These are phyloP conservation scores for Diaperis boleti DNA, from an alignment of 2,888 invertebrate species.

Conservation along the genomic window DNA sequence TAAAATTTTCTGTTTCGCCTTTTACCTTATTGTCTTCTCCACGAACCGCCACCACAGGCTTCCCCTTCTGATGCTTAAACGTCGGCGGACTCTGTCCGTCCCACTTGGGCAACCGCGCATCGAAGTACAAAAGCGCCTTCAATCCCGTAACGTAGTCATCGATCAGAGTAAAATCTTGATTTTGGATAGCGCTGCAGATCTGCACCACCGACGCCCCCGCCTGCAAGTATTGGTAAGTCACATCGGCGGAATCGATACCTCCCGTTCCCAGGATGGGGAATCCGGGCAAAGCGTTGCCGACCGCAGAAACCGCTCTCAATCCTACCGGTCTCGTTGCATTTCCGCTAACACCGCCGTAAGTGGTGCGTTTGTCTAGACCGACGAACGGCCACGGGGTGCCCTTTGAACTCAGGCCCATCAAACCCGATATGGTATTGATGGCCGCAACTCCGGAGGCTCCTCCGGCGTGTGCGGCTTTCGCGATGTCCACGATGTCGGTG, in stretches of 20 bases:
- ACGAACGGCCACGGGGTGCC: constrained; percentile 94
- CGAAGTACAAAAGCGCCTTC: constrained; percentile 86
- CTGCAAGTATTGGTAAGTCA: constrained; percentile 93
- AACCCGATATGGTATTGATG: constrained; percentile 96
- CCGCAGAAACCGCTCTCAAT: constrained; percentile 89
- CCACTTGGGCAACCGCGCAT: constrained; percentile 82
- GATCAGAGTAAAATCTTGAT: constrained; percentile 97
- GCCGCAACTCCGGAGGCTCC: constrained; percentile 96
- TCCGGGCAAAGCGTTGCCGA: constrained; percentile 85
- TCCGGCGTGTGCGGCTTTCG: constrained; percentile 90
- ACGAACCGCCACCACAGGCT: constrained; percentile 80
- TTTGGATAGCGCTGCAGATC: constrained; percentile 96
- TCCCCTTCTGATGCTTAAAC: constrained; percentile 92
- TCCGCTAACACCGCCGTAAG: constrained; percentile 92
- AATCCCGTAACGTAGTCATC: constrained; percentile 94
- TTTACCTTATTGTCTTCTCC: constrained; percentile 53
- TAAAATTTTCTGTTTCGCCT: constrained; percentile 40
- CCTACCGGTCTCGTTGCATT: constrained; percentile 97
- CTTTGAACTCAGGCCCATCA: constrained; percentile 88
- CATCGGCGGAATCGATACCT: constrained; percentile 97
- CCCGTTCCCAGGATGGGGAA: constrained; percentile 97
- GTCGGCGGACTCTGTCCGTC: constrained; percentile 95
- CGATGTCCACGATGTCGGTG: constrained; percentile 91
- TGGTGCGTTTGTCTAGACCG: constrained; percentile 84
- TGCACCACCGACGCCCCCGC: constrained; percentile 94